Evolutionary conservation across 2,113 vertebrate genomes (phyloP), one percentile per base, ranked within the genome.

Genomic region (Rhinoptilus africanus): DNA sequence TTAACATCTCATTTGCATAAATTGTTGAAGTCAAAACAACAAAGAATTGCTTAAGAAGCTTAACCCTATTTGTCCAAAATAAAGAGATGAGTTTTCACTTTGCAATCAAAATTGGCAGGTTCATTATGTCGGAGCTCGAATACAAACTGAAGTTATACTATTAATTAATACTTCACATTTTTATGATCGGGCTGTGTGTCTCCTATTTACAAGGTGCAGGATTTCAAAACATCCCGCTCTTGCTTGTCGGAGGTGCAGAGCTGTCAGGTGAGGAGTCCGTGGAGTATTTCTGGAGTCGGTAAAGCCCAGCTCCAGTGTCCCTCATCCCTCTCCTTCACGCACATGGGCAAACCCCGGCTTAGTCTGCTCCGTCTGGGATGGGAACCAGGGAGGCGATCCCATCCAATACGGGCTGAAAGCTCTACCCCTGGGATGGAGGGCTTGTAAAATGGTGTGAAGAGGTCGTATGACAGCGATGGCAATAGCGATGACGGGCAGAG

Each of bases 1-100:
- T 99, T 99, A 99, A 99, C 99, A 99, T 99, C 98, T 99, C 98
- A 99, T 99, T 99, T 99, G 99, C 99, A 99, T 99, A 99, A 99
- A 99, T 99, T 99, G 99, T 99, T 99, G 98, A 99, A 98, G 98
- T 98, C 98, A 98, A 98, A 99, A 99, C 99, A 99, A 99, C 99
- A 98, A 98, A 98, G 98, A 97, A 97, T 98, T 98, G 98, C 98
- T 98, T 98, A 98, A 98, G 98, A 99, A 98, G 98, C 98, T 98
- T 99, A 99, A 99, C 99, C 98, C 98, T 97, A 97, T 98, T 98
- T 98, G 98, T 98, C 97, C 98, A 98, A 98, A 98, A 98, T 98
- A 98, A 95, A 97, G 97, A 98, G 96, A 97, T 97, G 97, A 95
- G 96, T 97, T 97, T 97, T 96, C 95, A 96, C 85, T 95, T 96